phyloP scores from a whole-genome alignment of 2,888 invertebrate genomes.

The Eupithecia insigniata region DNA sequence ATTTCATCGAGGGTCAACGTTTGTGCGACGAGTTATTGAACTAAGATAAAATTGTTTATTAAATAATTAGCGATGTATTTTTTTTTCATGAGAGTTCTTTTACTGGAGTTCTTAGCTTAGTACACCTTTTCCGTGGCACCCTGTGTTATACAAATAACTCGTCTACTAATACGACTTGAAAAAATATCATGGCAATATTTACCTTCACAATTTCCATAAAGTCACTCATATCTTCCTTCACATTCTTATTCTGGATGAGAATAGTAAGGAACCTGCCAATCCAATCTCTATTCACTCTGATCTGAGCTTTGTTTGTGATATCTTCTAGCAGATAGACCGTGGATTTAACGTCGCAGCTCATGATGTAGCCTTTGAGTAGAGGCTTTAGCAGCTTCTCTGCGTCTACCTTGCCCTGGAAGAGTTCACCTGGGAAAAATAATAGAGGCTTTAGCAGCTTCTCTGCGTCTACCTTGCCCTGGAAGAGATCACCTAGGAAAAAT shows the following conservation, averaged over 20 bases:
- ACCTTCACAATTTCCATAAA: constrained; percentile 76
- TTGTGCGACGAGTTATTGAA: too few relatives aligned
- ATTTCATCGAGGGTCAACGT: too few relatives aligned
- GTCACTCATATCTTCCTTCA: constrained; percentile 68
- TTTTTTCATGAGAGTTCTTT: too few relatives aligned
- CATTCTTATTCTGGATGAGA: constrained; percentile 73
- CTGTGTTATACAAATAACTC: too few relatives aligned
- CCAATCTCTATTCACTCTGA: constrained; percentile 78
- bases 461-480: constrained; percentile 80
- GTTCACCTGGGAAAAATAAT: constrained; percentile 62
- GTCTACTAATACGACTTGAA: too few relatives aligned
- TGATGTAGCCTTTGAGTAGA: constrained; percentile 75
- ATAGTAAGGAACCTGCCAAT: constrained; percentile 82
- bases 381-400: constrained; percentile 75
- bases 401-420: constrained; percentile 80
- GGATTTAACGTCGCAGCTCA: constrained; percentile 73
- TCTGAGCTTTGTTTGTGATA: constrained; percentile 67
- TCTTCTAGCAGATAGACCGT: constrained; percentile 79
- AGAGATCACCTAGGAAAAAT: constrained; percentile 68
- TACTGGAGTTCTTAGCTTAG: too few relatives aligned
- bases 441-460: constrained; percentile 77
- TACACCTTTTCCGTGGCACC: too few relatives aligned
- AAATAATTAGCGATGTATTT: too few relatives aligned
- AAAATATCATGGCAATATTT: background rate
- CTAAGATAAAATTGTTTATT: too few relatives aligned